These are phyloP conservation scores for Myiagra hebetior DNA, from an alignment of 2,113 vertebrate genomes.

Conservation along the genomic window DNA sequence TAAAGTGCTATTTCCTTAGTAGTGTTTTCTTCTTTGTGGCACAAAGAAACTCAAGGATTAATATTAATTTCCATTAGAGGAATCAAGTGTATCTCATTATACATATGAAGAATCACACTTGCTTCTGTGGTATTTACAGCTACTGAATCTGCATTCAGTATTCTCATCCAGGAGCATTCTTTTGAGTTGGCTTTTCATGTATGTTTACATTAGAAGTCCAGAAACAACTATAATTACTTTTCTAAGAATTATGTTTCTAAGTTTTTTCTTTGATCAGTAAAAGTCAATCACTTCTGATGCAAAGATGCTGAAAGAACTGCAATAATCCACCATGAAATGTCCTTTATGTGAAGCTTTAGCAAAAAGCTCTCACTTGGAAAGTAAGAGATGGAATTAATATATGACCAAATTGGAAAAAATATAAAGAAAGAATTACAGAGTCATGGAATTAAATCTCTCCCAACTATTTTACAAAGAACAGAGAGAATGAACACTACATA, in stretches of 20 bases:
- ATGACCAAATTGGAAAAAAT: not conserved
- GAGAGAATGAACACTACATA: not conserved
- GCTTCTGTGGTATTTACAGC: not conserved
- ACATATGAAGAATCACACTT: not conserved
- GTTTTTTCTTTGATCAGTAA: not conserved
- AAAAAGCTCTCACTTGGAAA: not conserved
- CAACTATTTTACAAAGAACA: not conserved
- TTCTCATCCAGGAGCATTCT: not conserved
- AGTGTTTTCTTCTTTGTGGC: not conserved
- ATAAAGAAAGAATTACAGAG: not conserved
- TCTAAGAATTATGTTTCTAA: not conserved
- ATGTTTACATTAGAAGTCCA: not conserved
- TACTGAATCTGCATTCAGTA: rapidly evolving
- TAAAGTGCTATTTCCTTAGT: not conserved
- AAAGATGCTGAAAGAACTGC: not conserved
- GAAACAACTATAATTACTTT: not conserved
- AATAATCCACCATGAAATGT: not conserved
- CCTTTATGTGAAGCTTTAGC: not conserved
- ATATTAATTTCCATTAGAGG: not conserved
- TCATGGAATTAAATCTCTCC: not conserved
- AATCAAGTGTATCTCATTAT: not conserved
- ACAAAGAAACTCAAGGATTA: not conserved
- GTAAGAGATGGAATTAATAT: not conserved
- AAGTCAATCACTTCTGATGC: not conserved
- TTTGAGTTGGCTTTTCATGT: not conserved